Percentiles rank a stretch among this genome's conserved stretches.
Evolutionary conservation across 2,113 vertebrate species (phyloP).

Genomic region (Platysternon megacephalum): DNA sequence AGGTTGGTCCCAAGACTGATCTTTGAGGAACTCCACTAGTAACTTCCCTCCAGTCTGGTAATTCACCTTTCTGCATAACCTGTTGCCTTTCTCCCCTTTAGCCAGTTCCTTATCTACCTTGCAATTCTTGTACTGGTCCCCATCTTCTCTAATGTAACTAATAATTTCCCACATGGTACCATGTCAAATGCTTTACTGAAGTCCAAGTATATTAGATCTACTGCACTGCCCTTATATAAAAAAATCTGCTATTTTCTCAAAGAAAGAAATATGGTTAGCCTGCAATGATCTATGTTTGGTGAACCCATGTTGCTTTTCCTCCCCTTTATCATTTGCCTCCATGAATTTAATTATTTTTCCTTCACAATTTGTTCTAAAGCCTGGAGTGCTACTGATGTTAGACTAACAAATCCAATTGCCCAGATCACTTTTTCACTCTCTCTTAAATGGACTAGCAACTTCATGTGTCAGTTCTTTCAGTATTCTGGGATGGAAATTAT

Average conservation of each 20-base stretch:
- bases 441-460: not conserved
- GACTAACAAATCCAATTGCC: not conserved
- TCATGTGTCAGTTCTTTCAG: not conserved
- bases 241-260: not conserved
- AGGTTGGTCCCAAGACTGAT: not conserved
- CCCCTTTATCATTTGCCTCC: not conserved
- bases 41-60: not conserved
- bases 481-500: not conserved
- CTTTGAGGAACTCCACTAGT: not conserved
- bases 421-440: not conserved
- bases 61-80: not conserved
- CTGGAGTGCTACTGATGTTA: not conserved
- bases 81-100: not conserved
- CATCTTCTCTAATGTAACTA: not conserved
- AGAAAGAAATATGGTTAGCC: not conserved
- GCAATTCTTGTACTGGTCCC: not conserved
- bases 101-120: not conserved
- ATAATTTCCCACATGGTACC: not conserved
- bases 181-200: not conserved
- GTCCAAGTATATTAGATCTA: not conserved
- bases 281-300: not conserved
- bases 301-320: not conserved
- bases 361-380: not conserved
- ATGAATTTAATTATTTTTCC: not conserved
- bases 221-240: not conserved